Conservation (phyloP, 2,888 invertebrate genomes). For the Epicampocera succincta region DNA sequence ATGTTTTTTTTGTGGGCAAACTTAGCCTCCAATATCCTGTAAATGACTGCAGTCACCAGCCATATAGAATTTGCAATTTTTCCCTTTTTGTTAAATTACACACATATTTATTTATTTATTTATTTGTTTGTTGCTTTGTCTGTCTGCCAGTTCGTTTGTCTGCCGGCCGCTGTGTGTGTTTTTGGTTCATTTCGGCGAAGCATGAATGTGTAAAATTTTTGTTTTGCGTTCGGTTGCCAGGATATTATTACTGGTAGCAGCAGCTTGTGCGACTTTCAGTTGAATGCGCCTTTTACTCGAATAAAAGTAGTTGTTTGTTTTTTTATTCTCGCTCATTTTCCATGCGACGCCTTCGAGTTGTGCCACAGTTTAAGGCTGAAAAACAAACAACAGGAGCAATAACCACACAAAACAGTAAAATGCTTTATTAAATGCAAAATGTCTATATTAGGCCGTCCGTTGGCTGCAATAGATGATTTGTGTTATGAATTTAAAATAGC, state of each 20-base stretch:
- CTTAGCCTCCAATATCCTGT: constrained; percentile 59
- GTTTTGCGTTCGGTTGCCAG: constrained; percentile 9
- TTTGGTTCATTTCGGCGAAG: constrained; percentile 18
- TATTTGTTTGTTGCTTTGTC: neutral
- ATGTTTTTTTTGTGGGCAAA: constrained; percentile 43
- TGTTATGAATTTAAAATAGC: neutral
- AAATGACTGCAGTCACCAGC: constrained; percentile 60
- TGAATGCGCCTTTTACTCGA: constrained; percentile 5
- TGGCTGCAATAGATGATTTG: neutral
- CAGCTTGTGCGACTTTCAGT: constrained; percentile 10
- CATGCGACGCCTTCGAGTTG: constrained; percentile 9
- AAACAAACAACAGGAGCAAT: constrained; percentile 1
- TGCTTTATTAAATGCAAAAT: constrained; percentile 57
- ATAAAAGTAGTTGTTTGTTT: neutral
- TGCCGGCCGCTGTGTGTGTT: neutral
- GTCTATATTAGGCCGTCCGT: constrained; percentile 34
- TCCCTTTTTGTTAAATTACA: neutral
- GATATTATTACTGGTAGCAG: constrained; percentile 35
- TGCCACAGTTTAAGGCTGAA: constrained; percentile 28
- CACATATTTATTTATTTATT: constrained; percentile 44
- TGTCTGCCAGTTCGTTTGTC: neutral
- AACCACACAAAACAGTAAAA: constrained; percentile 43
- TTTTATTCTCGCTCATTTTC: neutral
- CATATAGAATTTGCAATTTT: constrained; percentile 41
- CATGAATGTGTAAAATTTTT: constrained; percentile 8